A percentile compares a stretch with the other conserved stretches of the same genome.
phyloP scores from a whole-genome alignment of 2,797 vertebrate species.

The Spinus pinus region DNA sequence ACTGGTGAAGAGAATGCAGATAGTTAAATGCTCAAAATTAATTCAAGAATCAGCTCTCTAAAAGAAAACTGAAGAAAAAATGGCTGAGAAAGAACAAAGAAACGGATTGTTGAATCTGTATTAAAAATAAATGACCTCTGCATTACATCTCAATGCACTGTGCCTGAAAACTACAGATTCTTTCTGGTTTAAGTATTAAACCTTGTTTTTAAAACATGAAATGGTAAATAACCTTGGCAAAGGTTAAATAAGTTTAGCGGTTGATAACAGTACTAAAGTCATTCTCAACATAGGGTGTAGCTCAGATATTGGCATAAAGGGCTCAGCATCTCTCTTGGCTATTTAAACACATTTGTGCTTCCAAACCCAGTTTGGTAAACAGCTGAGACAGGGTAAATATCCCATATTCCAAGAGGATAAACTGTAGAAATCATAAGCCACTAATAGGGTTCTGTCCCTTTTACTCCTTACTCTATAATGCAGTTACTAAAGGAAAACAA shows the following conservation, averaged over 20 bases:
- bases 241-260: conserved; percentile 3
- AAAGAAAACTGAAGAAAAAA: conserved; percentile 20
- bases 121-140: conserved; percentile 40
- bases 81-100: not conserved
- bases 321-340: not conserved
- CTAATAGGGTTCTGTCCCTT: not conserved
- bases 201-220: not conserved
- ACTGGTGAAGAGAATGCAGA: not conserved
- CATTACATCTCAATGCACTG: not conserved
- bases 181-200: not conserved
- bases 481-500: not conserved
- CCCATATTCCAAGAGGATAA: not conserved
- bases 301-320: not conserved
- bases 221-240: not conserved
- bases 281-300: not conserved
- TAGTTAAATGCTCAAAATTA: not conserved
- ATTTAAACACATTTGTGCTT: not conserved
- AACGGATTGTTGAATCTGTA: not conserved
- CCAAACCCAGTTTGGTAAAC: not conserved
- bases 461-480: not conserved
- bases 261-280: not conserved
- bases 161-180: not conserved
- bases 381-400: not conserved
- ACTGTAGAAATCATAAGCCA: not conserved
- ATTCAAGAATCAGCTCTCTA: not conserved